A percentile compares a stretch with the other conserved stretches of the same genome.
These are phyloP conservation scores for Planococcus citri DNA, from an alignment of 1,140 invertebrate genomes.

Conservation along the genomic window DNA sequence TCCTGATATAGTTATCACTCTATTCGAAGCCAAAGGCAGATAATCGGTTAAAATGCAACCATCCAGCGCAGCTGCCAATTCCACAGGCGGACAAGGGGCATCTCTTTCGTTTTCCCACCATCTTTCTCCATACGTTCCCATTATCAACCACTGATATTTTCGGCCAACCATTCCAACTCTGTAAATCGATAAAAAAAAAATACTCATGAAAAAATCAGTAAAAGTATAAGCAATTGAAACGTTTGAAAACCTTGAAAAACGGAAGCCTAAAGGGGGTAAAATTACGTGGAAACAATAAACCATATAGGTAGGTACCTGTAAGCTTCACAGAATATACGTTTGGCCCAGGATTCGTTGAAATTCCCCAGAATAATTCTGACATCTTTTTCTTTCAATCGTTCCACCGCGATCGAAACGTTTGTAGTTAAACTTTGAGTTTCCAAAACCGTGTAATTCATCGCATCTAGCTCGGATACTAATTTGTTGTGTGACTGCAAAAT, in stretches of 20 bases:
- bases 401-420: conserved; percentile 68
- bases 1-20: conserved; percentile 73
- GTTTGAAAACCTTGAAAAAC: no score
- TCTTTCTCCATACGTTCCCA: conserved; percentile 67
- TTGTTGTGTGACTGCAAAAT: conserved; percentile 67
- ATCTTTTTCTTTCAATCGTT: conserved; percentile 82
- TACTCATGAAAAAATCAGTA: background rate
- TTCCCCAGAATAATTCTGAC: conserved; percentile 92
- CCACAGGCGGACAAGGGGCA: conserved; percentile 54
- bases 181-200: conserved; percentile 22
- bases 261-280: no score
- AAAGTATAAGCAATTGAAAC: no score
- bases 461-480: conserved; percentile 77
- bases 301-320: no score
- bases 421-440: conserved; percentile 89
- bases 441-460: conserved; percentile 63
- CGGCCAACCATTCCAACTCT: conserved; percentile 74
- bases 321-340: conserved; percentile 87
- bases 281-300: no score
- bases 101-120: conserved; percentile 56
- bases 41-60: conserved; percentile 82
- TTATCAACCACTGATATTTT: conserved; percentile 93
- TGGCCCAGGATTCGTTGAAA: conserved; percentile 89
- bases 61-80: conserved; percentile 70
- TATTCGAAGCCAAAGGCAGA: conserved; percentile 55